phyloP scores from a whole-genome alignment of 2,113 vertebrate species.

The Ariopsis seemanni region DNA sequence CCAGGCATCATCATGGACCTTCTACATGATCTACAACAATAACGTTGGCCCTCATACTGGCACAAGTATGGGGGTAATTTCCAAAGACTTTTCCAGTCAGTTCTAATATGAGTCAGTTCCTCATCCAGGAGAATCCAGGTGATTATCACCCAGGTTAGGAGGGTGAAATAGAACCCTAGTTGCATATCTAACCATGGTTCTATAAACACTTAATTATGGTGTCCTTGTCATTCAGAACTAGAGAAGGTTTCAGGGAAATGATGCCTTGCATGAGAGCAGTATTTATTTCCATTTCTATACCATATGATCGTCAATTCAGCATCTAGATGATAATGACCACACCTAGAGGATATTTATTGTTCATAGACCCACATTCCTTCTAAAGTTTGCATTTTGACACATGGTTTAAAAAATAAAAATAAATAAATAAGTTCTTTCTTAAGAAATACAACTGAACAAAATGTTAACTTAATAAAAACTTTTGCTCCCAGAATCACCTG shows the following conservation, averaged over 20 bases:
- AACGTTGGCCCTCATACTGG: neutral
- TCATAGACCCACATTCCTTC: neutral
- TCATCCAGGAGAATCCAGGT: neutral
- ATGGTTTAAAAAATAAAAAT: neutral
- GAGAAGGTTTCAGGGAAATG: neutral
- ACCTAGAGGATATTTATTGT: neutral
- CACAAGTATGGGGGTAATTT: no score
- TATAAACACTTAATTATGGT: neutral
- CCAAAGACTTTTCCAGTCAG: neutral
- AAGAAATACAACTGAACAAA: neutral
- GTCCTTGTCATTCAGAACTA: neutral
- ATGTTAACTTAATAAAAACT: neutral
- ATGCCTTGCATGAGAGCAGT: no score
- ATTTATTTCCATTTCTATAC: neutral
- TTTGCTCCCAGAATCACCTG: slow-evolving; percentile 71
- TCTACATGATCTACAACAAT: neutral
- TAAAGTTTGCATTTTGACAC: neutral
- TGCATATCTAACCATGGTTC: neutral
- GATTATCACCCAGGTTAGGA: neutral
- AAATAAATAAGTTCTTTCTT: neutral
- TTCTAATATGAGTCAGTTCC: neutral
- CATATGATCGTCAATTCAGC: neutral
- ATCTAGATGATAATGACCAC: no score
- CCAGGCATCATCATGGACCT: neutral
- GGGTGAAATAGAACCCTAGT: neutral